Percentiles rank a stretch among this genome's conserved stretches.
Conservation (phyloP, 2,113 vertebrate species). For the Sorex araneus region DNA sequence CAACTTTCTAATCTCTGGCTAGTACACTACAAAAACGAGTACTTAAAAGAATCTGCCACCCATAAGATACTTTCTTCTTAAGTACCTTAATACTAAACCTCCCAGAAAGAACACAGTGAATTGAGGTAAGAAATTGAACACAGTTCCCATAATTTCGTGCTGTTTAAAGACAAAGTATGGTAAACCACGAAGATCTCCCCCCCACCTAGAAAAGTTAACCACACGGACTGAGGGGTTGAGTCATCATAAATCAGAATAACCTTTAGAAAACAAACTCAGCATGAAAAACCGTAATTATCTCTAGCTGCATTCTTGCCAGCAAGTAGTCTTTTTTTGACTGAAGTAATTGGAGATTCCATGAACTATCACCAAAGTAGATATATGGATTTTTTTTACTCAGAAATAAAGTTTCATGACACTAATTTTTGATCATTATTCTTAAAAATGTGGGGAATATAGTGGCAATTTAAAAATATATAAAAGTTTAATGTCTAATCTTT, state of each 20-base stretch:
- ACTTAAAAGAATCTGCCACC: background rate
- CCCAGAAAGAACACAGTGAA: background rate
- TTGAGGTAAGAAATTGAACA: background rate
- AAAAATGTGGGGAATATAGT: background rate
- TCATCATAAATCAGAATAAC: constrained; percentile 71
- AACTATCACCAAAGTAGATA: constrained; percentile 8
- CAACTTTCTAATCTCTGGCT: background rate
- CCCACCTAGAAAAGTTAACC: background rate
- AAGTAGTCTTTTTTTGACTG: constrained; percentile 48
- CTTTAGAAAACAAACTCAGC: constrained; percentile 57
- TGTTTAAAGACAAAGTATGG: constrained; percentile 29
- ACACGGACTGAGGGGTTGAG: background rate
- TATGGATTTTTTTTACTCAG: background rate
- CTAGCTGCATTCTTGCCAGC: constrained; percentile 38
- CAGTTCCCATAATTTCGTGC: background rate
- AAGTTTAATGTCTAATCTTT: constrained; percentile 20
- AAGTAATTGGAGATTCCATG: constrained; percentile 31
- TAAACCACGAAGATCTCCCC: background rate
- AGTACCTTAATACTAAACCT: background rate
- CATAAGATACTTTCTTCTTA: background rate
- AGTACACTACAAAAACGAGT: background rate
- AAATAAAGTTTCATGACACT: background rate
- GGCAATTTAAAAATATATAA: background rate
- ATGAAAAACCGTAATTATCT: constrained; percentile 68
- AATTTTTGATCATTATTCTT: constrained; percentile 37